Conservation (phyloP, 1,140 invertebrate species). For the Tribolium madens region DNA sequence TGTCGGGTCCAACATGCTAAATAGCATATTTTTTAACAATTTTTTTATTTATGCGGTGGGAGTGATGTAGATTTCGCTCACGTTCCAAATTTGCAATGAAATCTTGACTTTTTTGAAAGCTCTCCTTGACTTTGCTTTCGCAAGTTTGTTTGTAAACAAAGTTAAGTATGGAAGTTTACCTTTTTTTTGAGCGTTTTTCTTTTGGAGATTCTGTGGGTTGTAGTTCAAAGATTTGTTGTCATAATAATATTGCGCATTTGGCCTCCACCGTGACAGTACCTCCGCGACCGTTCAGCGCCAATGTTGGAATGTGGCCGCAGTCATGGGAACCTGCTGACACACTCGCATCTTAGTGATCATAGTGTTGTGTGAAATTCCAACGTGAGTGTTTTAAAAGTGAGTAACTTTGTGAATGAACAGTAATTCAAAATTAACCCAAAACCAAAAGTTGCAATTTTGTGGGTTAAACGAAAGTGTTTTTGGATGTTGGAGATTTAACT, state of each 20-base stretch:
- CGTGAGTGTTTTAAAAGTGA: slow-evolving; percentile 15
- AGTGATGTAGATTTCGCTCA: not conserved
- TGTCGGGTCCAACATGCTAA: too few relatives aligned
- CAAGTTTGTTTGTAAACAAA: slow-evolving; percentile 14
- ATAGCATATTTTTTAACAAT: too few relatives aligned
- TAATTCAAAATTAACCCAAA: not conserved
- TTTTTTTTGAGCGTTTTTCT: slow-evolving; percentile 12
- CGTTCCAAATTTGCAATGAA: not conserved
- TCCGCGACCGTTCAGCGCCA: slow-evolving; percentile 17
- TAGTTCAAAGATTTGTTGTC: slow-evolving; percentile 48
- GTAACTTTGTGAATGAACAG: slow-evolving; percentile 18
- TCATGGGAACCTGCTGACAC: slow-evolving; percentile 58
- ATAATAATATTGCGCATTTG: slow-evolving; percentile 48
- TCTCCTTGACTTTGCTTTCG: not conserved
- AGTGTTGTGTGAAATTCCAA: slow-evolving; percentile 25
- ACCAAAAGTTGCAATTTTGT: too few relatives aligned
- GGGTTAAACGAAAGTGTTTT: not conserved
- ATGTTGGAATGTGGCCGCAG: slow-evolving; percentile 53
- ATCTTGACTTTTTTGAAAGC: not conserved
- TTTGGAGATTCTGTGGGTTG: slow-evolving; percentile 40
- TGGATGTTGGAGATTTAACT: not conserved
- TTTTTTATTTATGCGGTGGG: too few relatives aligned
- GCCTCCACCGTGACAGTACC: slow-evolving; percentile 47
- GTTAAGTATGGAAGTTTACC: not conserved
- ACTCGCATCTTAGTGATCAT: slow-evolving; percentile 38